Evolutionary conservation across 2,888 invertebrate genomes (phyloP).

Genomic region (Seira ritae): DNA sequence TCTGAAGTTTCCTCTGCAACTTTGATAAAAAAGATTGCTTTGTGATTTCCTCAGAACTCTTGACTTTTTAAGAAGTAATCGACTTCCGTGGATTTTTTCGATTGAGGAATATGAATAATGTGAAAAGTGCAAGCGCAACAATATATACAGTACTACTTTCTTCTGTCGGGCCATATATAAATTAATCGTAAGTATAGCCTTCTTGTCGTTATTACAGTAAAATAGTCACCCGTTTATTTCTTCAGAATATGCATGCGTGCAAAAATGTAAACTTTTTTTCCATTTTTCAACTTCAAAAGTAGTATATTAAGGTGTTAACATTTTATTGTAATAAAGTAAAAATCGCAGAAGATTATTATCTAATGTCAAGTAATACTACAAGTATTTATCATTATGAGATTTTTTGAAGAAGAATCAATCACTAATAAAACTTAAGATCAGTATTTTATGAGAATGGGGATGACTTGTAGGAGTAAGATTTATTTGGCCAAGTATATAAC

Average conservation of each 20-base stretch:
- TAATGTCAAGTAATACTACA: no score
- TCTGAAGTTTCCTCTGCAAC: not conserved
- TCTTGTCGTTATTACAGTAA: not conserved
- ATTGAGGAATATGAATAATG: not conserved
- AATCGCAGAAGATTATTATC: no score
- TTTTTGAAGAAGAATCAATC: no score
- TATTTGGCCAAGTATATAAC: not conserved
- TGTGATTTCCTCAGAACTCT: not conserved
- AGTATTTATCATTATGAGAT: no score
- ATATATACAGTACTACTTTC: not conserved
- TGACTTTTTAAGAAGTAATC: not conserved
- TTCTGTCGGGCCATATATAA: not conserved
- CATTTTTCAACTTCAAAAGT: not conserved
- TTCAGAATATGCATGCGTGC: not conserved
- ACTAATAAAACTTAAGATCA: not conserved
- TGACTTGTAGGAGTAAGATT: not conserved
- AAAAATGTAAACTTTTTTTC: not conserved
- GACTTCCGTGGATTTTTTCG: no score
- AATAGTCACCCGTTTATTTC: not conserved
- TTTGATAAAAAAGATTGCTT: not conserved
- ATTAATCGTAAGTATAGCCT: not conserved
- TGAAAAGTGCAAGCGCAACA: conserved; percentile 11
- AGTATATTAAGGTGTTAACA: not conserved
- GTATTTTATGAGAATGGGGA: not conserved
- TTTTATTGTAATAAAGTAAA: no score